These are phyloP conservation scores for Alligator sinensis DNA, from an alignment of 2,113 vertebrate genomes.

Conservation along the genomic window DNA sequence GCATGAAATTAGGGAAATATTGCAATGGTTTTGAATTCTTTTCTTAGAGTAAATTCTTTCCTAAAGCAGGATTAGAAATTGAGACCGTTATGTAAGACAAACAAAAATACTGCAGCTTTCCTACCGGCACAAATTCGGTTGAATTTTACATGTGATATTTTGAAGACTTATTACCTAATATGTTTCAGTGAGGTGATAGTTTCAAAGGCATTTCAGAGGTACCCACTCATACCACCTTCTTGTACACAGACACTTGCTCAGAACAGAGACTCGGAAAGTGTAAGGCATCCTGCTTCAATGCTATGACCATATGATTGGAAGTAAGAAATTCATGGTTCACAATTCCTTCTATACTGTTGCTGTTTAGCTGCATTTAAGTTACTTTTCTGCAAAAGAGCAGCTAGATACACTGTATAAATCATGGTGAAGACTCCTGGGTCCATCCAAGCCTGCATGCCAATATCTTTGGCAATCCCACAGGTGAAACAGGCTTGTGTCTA, in stretches of 20 bases:
- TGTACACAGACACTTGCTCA: neutral
- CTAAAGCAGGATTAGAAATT: neutral
- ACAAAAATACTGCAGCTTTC: neutral
- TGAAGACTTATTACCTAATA: neutral
- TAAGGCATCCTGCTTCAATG: neutral
- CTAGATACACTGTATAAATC: neutral
- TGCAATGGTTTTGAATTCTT: neutral
- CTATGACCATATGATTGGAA: fast-evolving
- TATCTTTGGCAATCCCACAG: fast-evolving
- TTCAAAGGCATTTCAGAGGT: neutral
- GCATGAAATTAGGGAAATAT: neutral
- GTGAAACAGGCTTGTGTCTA: fast-evolving
- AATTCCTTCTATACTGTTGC: fast-evolving
- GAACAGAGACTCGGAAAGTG: neutral
- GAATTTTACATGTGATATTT: neutral
- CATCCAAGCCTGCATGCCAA: too few relatives aligned
- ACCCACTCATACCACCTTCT: neutral
- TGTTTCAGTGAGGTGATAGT: neutral
- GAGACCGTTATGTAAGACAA: neutral
- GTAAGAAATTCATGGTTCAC: neutral
- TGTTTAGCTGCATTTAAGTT: fast-evolving
- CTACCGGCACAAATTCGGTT: neutral
- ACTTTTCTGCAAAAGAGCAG: neutral
- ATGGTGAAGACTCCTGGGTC: too few relatives aligned
- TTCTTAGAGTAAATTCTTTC: neutral